Evolutionary conservation across 2,113 vertebrate species (phyloP), one percentile per base, ranked within the genome.

Genomic region (Antigone vipio): DNA sequence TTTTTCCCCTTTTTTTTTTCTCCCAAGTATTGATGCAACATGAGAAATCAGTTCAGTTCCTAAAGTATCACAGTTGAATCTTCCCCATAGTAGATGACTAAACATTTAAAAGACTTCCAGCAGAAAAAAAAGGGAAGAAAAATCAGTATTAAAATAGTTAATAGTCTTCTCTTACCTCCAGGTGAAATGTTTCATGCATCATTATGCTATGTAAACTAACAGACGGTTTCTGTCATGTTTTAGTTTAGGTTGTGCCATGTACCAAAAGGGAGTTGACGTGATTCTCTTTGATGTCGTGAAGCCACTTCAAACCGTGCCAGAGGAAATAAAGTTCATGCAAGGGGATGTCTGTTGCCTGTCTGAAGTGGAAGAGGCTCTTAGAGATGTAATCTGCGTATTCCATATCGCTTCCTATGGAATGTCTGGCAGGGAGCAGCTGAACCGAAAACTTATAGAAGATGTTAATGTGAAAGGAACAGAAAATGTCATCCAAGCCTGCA

Each of bases 371-470:
- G 93, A 81, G 13, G 99, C 98, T 9, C 67, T 99, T 32, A 56
- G 71, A 34, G 98, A 97, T 7, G 96, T 98, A 27, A 97, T 98
- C 64, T 99, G 99, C 1, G 98, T 99, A 11, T 99, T 99, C 97
- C 99, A 99, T 77, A 83, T 98, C 0, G 99, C 99, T 58, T 99
- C 99, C 44, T 99, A 99, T 6, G 99, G 99, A 53, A 99, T 99
- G 99, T 99, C 99, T 1, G 99, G 99, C 71, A 97, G 98, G 84
- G 99, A 99, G 95, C 99, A 99, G 80, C 98, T 99, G 76, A 98
- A 99, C 90, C 85, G n/a, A 24, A 96, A 94, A 35, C 97, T 97
- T 40, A 99, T 99, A 5, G 98, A 99, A 95, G 98, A 98, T 6
- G 98, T 99, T 87, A 99, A 99, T 0, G 94, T 99, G 19, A 92